Conservation (phyloP, 1,140 invertebrate genomes). For the Hypothenemus hampei region DNA sequence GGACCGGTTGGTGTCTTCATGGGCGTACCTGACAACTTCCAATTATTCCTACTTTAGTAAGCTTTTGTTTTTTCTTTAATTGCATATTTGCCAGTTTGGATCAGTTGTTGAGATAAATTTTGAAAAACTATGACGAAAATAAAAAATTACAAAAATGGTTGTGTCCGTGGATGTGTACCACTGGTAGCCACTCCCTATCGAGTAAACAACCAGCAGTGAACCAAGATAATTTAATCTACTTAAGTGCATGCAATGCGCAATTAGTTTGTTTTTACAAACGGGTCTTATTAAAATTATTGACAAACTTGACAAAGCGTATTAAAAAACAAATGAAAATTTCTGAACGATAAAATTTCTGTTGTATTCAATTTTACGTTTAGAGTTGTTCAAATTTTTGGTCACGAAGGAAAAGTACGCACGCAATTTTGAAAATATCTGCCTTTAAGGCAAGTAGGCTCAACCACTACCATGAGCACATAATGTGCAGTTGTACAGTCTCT, state of each 20-base stretch:
- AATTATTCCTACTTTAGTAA: too few species aligned
- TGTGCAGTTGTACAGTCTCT: too few species aligned
- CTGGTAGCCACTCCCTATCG: conserved; percentile 13
- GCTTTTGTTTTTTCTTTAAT: too few species aligned
- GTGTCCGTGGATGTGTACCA: too few species aligned
- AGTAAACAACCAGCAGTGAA: conserved; percentile 8
- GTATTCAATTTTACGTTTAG: too few species aligned
- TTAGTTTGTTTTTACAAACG: conserved; percentile 6
- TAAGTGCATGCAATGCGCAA: conserved; percentile 10
- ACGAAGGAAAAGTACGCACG: background rate
- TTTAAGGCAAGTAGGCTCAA: background rate
- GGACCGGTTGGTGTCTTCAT: background rate
- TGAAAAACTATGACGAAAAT: too few species aligned
- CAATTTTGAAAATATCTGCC: background rate
- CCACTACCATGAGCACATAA: too few species aligned
- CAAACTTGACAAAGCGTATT: background rate
- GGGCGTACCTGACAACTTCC: background rate
- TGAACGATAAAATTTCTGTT: too few species aligned
- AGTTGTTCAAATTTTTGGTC: background rate
- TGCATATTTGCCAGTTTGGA: too few species aligned
- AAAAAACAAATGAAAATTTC: background rate
- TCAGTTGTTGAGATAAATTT: too few species aligned
- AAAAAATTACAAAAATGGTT: too few species aligned
- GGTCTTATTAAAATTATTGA: background rate
- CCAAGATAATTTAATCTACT: conserved; percentile 13